Percentiles rank a stretch among this genome's conserved stretches.
phyloP scores from a whole-genome alignment of 2,888 invertebrate genomes.

The Ichneumoninae sp. region DNA sequence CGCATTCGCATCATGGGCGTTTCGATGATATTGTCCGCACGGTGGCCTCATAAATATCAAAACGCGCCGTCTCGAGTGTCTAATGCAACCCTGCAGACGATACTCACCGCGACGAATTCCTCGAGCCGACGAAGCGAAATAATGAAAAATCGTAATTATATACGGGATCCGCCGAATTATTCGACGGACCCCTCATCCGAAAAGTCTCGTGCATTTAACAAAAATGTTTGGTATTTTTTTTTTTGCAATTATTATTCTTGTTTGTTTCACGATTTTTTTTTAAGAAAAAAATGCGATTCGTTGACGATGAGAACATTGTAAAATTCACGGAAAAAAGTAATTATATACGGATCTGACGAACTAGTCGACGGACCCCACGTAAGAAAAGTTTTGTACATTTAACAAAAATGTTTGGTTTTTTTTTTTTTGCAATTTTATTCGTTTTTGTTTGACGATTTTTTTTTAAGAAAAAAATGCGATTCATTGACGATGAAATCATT shows the following conservation, averaged over 20 bases:
- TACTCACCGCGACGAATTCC: conserved; percentile 46
- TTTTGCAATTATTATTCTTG: neutral
- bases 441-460: neutral
- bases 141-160: conserved; percentile 48
- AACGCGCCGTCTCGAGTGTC: conserved; percentile 41
- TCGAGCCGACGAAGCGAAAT: conserved; percentile 41
- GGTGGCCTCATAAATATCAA: conserved; percentile 62
- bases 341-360: conserved; percentile 26
- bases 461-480: neutral
- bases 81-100: conserved; percentile 3
- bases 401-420: neutral
- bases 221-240: neutral
- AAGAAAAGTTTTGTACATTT: neutral
- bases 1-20: conserved; percentile 36
- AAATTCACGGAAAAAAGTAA: neutral
- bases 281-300: neutral
- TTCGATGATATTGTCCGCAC: conserved; percentile 23
- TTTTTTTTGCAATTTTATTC: neutral
- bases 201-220: neutral
- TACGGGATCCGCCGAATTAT: conserved; percentile 20
- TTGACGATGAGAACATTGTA: neutral
- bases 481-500: neutral
- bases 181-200: neutral
- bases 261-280: neutral
- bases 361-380: neutral